Evolutionary conservation across 1,140 invertebrate genomes (phyloP).

Genomic region (Eurosta solidaginis): DNA sequence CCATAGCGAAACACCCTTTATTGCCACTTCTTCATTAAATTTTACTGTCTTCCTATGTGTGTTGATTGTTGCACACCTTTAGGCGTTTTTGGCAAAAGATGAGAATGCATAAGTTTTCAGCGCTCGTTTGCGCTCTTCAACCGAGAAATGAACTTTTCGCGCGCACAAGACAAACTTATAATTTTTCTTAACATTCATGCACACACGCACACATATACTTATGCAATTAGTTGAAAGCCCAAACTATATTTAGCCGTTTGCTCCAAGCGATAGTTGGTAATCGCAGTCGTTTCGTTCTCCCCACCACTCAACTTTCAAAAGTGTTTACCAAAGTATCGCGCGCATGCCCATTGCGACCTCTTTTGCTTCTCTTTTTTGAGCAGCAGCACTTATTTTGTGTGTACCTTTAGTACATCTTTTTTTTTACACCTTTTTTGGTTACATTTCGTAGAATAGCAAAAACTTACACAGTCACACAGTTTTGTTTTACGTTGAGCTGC

Average conservation of each 20-base stretch:
- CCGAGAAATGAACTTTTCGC: conserved; percentile 6
- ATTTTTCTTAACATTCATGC: not conserved
- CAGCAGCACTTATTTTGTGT: not conserved
- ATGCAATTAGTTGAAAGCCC: conserved; percentile 9
- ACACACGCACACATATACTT: no score
- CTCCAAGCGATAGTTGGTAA: not conserved
- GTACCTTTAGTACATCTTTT: not conserved
- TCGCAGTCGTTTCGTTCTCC: not conserved
- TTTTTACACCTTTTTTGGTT: not conserved
- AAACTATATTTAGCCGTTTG: not conserved
- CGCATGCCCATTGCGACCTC: not conserved
- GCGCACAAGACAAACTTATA: not conserved
- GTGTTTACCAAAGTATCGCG: not conserved
- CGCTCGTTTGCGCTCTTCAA: not conserved
- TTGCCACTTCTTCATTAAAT: no score
- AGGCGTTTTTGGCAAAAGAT: not conserved
- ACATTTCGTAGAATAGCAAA: not conserved
- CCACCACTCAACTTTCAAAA: not conserved
- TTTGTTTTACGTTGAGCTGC: not conserved
- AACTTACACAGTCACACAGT: not conserved
- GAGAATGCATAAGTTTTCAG: not conserved
- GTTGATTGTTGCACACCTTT: conserved; percentile 12
- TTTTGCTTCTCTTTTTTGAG: no score
- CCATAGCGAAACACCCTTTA: no score
- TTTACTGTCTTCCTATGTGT: not conserved